Base-by-base conservation (phyloP, 2,113 vertebrate genomes). In the Ceyx melanurus region DNA sequence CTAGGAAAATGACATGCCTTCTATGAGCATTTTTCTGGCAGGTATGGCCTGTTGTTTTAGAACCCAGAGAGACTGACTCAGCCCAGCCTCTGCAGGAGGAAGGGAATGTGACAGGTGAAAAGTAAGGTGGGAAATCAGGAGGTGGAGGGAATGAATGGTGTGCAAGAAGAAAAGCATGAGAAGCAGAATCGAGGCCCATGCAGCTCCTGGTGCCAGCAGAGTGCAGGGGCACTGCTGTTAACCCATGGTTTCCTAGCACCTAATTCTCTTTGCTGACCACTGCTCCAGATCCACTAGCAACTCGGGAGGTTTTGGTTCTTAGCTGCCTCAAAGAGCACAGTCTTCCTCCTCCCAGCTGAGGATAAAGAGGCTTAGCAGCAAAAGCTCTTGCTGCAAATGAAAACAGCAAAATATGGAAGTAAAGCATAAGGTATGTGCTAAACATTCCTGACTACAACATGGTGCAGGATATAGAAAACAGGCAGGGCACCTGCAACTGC, bases 101-200 rank as follows among this genome's bases (percentile, higher is more conserved):
- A 14, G 53, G 80, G 65, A 57, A 37, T 2, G 21, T 0, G 0
- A 7, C 1, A 51, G 46, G 19, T 22, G 3, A 11, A 29, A n/a
- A 35, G n/a, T 15, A 58, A 33, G 35, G 35, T 31, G 56, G 62
- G 76, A 35, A 67, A 23, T 11, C 5, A 42, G 17, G 26, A 19
- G 13, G 29, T 13, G 53, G 67, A 43, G 58, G 57, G 66, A 71
- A 68, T 37, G 1, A 50, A 50, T 17, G 9, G 20, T 6, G 0
- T 0, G 16, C 2, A 6, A 37, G 43, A 33, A 46, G 71, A 11
- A 17, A 57, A 46, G 53, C 0, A 1, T 13, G 25, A 9, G 29
- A 10, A 13, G 58, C 22, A 64, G 20, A 26, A 71, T 31, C 35
- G 15, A 26, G 75, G n/a, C 45, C 25, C 1, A 0, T 0, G 0